Evolutionary conservation across 2,888 invertebrate species (phyloP).

Genomic region (Ormyrus thymus): DNA sequence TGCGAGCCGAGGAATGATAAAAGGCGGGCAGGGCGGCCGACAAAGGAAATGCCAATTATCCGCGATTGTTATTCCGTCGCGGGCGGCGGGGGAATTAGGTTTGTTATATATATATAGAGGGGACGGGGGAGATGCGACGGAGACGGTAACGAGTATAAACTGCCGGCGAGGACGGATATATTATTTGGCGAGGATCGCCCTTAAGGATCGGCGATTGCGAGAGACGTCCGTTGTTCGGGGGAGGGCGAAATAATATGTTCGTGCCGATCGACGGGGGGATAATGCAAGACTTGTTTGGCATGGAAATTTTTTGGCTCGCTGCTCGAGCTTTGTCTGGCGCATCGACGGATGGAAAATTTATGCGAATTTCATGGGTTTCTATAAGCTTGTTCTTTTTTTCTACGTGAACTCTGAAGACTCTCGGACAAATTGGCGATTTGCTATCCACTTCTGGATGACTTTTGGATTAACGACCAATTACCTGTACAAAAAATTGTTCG

Average conservation of each 20-base stretch:
- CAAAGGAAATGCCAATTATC: conserved; percentile 54
- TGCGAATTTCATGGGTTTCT: too few species aligned
- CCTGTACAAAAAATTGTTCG: conserved; percentile 18
- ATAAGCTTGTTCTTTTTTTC: neutral
- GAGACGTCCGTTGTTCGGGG: too few species aligned
- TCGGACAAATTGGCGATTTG: neutral
- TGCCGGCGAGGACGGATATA: conserved; percentile 7
- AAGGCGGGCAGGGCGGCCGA: conserved; percentile 21
- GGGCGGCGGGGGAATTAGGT: conserved; percentile 58
- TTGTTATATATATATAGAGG: conserved; percentile 61
- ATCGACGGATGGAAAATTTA: neutral
- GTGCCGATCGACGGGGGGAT: neutral
- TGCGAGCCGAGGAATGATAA: conserved; percentile 34
- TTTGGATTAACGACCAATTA: conserved; percentile 3
- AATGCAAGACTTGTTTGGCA: conserved; percentile 10
- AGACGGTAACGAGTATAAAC: conserved; percentile 45
- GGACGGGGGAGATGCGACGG: neutral
- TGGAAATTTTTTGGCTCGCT: conserved; percentile 7
- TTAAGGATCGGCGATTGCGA: too few species aligned
- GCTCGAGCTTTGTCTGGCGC: neutral
- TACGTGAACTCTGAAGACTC: neutral
- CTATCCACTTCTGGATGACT: neutral
- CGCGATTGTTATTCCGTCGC: conserved; percentile 56
- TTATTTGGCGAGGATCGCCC: conserved; percentile 14
- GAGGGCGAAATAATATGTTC: too few species aligned